phyloP scores from a whole-genome alignment of 2,113 vertebrate species.

The Emydocephalus ijimae region DNA sequence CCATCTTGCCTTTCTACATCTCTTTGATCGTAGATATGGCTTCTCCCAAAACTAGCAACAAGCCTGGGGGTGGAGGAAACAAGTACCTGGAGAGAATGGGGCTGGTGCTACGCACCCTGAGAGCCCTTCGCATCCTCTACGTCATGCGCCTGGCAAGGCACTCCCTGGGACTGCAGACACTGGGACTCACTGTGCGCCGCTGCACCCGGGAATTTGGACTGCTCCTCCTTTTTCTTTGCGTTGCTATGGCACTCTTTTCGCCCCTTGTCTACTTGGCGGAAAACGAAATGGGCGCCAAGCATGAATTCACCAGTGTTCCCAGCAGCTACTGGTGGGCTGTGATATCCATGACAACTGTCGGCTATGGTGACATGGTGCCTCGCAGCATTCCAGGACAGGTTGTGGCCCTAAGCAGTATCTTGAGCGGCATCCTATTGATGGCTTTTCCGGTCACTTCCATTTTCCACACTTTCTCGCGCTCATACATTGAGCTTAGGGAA shows the following conservation, averaged over 20 bases:
- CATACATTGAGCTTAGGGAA: constrained; percentile 91
- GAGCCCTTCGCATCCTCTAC: constrained; percentile 91
- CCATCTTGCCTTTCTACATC: constrained; percentile 92
- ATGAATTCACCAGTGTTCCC: constrained; percentile 94
- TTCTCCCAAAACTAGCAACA: constrained; percentile 68
- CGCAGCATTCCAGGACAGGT: constrained; percentile 93
- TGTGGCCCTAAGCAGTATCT: constrained; percentile 93
- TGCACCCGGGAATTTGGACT: constrained; percentile 91
- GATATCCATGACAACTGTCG: constrained; percentile 98
- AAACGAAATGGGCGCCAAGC: constrained; percentile 91
- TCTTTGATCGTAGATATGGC: constrained; percentile 84
- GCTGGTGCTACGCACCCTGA: constrained; percentile 84
- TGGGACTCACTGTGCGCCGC: constrained; percentile 88
- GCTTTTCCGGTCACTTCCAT: constrained; percentile 96
- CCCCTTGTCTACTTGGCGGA: constrained; percentile 91
- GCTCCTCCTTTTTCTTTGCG: constrained; percentile 90
- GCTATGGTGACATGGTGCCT: constrained; percentile 97
- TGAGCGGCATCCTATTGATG: constrained; percentile 96
- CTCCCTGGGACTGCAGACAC: constrained; percentile 88
- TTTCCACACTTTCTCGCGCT: constrained; percentile 96
- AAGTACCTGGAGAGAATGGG: constrained; percentile 93
- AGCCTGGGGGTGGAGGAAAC: constrained; percentile 63
- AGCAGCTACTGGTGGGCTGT: constrained; percentile 97
- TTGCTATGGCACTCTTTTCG: constrained; percentile 93
- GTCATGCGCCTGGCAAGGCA: constrained; percentile 92